These are phyloP conservation scores for Bradynema listronoti DNA, from an alignment of 1,140 invertebrate species.

Conservation along the genomic window DNA sequence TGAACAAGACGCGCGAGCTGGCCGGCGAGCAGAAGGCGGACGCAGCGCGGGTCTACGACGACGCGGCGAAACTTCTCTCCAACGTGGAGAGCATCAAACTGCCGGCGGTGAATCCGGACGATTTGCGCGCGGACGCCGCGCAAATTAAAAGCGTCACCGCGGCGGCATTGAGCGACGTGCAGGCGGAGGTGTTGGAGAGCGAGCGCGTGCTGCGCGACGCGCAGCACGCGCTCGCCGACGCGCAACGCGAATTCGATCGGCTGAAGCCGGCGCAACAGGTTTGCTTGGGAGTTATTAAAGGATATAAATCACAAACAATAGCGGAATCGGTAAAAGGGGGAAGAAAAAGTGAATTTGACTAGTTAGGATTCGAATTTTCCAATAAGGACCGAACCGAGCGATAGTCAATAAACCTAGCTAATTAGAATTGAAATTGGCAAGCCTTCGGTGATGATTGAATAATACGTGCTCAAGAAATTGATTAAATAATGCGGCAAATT, in stretches of 20 bases:
- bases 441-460: too few relatives aligned
- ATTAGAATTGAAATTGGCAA: too few relatives aligned
- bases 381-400: too few relatives aligned
- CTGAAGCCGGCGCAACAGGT: conserved; percentile 25
- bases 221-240: conserved; percentile 23
- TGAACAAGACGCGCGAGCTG: conserved; percentile 48
- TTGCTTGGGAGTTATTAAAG: background rate
- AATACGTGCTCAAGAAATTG: too few relatives aligned
- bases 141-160: conserved; percentile 32
- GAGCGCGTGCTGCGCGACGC: conserved; percentile 19
- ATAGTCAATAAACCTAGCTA: too few relatives aligned
- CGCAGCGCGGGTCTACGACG: conserved; percentile 25
- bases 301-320: conserved; percentile 7
- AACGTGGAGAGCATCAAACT: conserved; percentile 51
- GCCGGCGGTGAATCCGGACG: conserved; percentile 44
- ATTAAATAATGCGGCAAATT: too few relatives aligned
- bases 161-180: conserved; percentile 38
- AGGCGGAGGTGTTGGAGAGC: conserved; percentile 30
- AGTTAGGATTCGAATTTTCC: too few relatives aligned
- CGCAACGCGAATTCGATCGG: conserved; percentile 24
- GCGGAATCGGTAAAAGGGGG: too few relatives aligned
- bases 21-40: conserved; percentile 51
- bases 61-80: conserved; percentile 34
- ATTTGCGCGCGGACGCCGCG: conserved; percentile 37
- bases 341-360: too few relatives aligned